Evolutionary conservation across 2,888 invertebrate species (phyloP), one percentile per base, ranked within the genome.

Genomic region (Acanthosoma haemorrhoidale): DNA sequence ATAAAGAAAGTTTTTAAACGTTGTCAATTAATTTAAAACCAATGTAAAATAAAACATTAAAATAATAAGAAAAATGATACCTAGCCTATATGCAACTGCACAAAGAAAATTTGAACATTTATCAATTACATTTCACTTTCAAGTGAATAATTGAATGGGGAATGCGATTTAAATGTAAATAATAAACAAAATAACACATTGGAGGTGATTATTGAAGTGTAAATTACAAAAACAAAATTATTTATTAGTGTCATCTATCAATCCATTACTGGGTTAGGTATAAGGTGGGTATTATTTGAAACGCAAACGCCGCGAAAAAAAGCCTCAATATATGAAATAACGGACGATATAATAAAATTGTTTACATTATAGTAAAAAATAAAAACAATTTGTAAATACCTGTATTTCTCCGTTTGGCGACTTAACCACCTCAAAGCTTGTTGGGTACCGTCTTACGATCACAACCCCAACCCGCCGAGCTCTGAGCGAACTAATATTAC

Each of bases 171-270:
- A 25, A 51, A 51, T 51, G 13, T 4, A n/a, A 51, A 51, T 29
- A 6, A 25, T 25, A 2, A 25, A 59, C 16, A 15, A 59, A 32
- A 59, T 3, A 1, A 59, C 29, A 13, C 29, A 16, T 59, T 16
- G 16, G 15, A 9, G 16, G 29, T 59, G 13, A 9, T 16, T 29
- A 32, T 16, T 59, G 29, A 59, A 16, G 16, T 1, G n/a, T 11
- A 16, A 59, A 25, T 8, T 13, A 15, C 16, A n/a, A 4, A 59
- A 59, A 59, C 21, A 59, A 59, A n/a, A 32, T 16, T 31, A 59
- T 15, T 59, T 59, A 59, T 9, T 9, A 4, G 32, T 59, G 41
- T 64, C 39, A 64, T 64, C 64, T 64, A 64, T 64, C 64, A 64
- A 31, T 38, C 64, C 64, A 41, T 64, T 64, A 64, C 29, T 38